Evolutionary conservation across 2,888 invertebrate genomes (phyloP).

Genomic region (Mesochorus sp.): DNA sequence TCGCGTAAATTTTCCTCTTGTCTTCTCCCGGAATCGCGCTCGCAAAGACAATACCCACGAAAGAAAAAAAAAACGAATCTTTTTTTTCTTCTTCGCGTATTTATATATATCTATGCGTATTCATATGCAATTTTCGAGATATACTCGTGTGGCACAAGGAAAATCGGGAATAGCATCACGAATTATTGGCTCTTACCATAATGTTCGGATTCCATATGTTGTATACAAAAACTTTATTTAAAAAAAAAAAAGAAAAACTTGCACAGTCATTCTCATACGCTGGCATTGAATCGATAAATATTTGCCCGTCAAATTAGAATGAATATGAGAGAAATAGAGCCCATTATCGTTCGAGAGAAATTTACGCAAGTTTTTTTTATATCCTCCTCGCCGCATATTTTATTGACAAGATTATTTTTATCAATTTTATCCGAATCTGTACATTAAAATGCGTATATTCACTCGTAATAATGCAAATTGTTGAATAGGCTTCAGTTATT

Average conservation of each 20-base stretch:
- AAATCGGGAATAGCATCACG: not conserved
- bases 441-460: too few species aligned
- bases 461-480: too few species aligned
- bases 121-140: not conserved
- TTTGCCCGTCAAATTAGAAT: slow-evolving; percentile 11
- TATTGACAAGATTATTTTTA: not conserved
- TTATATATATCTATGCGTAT: not conserved
- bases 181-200: too few species aligned
- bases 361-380: not conserved
- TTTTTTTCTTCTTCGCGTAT: not conserved
- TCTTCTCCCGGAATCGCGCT: slow-evolving; percentile 12
- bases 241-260: not conserved
- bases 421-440: too few species aligned
- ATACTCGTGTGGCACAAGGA: not conserved
- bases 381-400: not conserved
- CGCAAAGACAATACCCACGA: not conserved
- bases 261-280: not conserved
- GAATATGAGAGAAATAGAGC: not conserved
- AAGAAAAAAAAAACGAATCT: not conserved
- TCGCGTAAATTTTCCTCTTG: slow-evolving; percentile 3
- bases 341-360: not conserved
- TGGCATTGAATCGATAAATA: not conserved
- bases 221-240: not conserved
- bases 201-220: too few species aligned
- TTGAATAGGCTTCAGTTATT: too few species aligned